phyloP scores from a whole-genome alignment of 2,888 invertebrate genomes.

The Clistopyga incitator region DNA sequence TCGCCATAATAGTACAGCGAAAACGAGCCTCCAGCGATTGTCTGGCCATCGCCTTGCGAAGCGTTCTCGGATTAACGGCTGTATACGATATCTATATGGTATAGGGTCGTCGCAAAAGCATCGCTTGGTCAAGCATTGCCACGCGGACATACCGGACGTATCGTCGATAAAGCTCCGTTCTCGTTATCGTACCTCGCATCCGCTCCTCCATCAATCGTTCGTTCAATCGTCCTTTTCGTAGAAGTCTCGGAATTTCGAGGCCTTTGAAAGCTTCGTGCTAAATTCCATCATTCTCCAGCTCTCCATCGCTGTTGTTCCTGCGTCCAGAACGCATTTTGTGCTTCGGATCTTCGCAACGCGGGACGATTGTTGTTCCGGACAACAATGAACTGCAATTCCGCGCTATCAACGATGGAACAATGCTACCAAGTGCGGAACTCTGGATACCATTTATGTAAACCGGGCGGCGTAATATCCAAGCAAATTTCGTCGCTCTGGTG shows the following conservation, averaged over 20 bases:
- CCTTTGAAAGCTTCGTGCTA: constrained; percentile 44
- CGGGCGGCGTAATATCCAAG: background rate
- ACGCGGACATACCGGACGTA: constrained; percentile 61
- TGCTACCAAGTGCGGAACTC: background rate
- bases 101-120: constrained; percentile 21
- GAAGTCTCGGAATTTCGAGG: constrained; percentile 43
- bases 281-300: constrained; percentile 53
- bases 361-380: background rate
- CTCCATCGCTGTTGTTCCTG: constrained; percentile 37
- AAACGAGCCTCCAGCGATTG: constrained; percentile 7
- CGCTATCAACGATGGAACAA: background rate
- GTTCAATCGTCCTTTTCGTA: constrained; percentile 34
- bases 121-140: constrained; percentile 37
- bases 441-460: background rate
- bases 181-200: constrained; percentile 43
- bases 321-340: constrained; percentile 5
- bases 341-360: background rate
- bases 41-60: constrained; percentile 3
- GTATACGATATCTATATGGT: constrained; percentile 3
- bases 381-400: background rate
- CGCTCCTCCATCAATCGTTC: constrained; percentile 6
- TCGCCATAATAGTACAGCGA: constrained; percentile 26
- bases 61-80: constrained; percentile 29
- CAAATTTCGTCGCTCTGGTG: background rate
- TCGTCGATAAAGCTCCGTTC: constrained; percentile 61